A percentile compares a stretch with the other conserved stretches of the same genome.
Conservation (phyloP, 35 echinoderm and acorn worm genomes). For the Holothuria glaberrima region DNA sequence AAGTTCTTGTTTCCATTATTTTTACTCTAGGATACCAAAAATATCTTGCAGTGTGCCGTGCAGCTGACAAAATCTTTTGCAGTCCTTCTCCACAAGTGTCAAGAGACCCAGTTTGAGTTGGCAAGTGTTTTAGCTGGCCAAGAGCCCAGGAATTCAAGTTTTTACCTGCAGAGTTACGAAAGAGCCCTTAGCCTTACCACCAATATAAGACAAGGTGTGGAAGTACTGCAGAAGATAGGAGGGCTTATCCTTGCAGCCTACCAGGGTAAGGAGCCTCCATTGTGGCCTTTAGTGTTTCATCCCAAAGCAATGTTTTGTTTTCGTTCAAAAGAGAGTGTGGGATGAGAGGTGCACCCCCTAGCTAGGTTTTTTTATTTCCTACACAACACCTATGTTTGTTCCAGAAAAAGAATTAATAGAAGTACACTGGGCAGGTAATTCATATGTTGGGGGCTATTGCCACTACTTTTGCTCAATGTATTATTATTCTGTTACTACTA, state of each 20-base stretch:
- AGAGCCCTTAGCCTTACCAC: conserved; percentile 20
- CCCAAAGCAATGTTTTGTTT: too few species aligned
- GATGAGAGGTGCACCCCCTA: too few species aligned
- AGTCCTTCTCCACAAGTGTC: conserved; percentile 36
- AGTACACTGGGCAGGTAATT: too few species aligned
- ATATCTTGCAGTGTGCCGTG: neutral
- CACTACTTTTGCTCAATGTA: too few species aligned
- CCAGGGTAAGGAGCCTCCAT: neutral
- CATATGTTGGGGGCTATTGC: too few species aligned
- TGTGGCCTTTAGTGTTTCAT: too few species aligned
- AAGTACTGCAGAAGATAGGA: conserved; percentile 8
- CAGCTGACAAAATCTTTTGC: conserved; percentile 26
- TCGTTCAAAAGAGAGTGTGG: too few species aligned
- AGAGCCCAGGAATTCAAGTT: conserved; percentile 6
- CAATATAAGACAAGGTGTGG: conserved; percentile 6
- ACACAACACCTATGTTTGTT: neutral
- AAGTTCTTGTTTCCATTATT: neutral
- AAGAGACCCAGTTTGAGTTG: conserved; percentile 48
- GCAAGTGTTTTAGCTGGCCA: conserved; percentile 20
- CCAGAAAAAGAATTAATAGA: too few species aligned
- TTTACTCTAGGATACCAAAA: neutral
- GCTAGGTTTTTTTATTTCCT: neutral
- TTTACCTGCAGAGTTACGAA: conserved; percentile 47
- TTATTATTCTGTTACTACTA: too few species aligned
- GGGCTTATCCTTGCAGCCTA: neutral